phyloP scores from a whole-genome alignment of 1,140 invertebrate genomes.

The Cylas formicarius region DNA sequence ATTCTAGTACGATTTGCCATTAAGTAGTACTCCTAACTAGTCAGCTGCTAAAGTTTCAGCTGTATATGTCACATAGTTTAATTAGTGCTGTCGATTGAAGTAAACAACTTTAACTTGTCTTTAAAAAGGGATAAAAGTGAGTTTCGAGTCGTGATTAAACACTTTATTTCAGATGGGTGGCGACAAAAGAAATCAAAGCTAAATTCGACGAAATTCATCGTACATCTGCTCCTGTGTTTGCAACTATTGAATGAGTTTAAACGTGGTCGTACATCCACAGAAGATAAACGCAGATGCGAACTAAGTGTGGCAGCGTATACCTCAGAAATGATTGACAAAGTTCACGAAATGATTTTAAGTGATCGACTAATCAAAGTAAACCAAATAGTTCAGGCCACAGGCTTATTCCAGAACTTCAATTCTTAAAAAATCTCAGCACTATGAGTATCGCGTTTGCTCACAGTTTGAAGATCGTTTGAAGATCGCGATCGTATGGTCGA shows the following conservation, averaged over 20 bases:
- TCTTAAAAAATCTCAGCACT: too few species aligned
- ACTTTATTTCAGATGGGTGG: slow-evolving; percentile 7
- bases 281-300: slow-evolving; percentile 24
- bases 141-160: slow-evolving; percentile 5
- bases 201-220: too few species aligned
- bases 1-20: too few species aligned
- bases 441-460: too few species aligned
- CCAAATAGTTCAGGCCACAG: neutral
- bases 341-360: slow-evolving; percentile 13
- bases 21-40: too few species aligned
- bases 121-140: slow-evolving; percentile 2
- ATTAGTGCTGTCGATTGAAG: too few species aligned
- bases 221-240: slow-evolving; percentile 11
- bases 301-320: slow-evolving; percentile 19
- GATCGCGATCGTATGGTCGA: too few species aligned
- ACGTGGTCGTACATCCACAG: slow-evolving; percentile 25
- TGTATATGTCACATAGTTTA: too few species aligned
- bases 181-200: slow-evolving; percentile 5
- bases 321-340: slow-evolving; percentile 26
- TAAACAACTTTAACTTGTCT: too few species aligned
- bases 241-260: slow-evolving; percentile 23
- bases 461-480: too few species aligned
- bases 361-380: slow-evolving; percentile 4
- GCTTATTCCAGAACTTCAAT: too few species aligned
- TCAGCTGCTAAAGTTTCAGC: too few species aligned